Percentiles rank a stretch among this genome's conserved stretches.
These are phyloP conservation scores for Drosophila mulleri DNA, from an alignment of 2,888 invertebrate species.

Conservation along the genomic window DNA sequence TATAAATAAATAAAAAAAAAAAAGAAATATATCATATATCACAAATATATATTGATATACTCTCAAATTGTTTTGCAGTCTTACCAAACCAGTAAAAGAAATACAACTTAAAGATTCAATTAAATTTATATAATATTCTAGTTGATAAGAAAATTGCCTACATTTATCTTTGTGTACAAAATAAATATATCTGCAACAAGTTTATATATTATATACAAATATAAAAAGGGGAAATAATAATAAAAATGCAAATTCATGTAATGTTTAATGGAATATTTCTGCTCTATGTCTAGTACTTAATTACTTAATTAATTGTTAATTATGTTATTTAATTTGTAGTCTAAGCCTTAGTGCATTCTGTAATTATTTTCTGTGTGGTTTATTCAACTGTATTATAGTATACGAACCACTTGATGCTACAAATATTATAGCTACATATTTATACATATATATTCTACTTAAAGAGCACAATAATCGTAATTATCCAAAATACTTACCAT, in stretches of 20 bases:
- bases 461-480: slow-evolving; percentile 62
- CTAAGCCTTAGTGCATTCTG: slow-evolving; percentile 54
- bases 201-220: slow-evolving; percentile 1
- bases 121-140: slow-evolving; percentile 8
- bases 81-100: slow-evolving; percentile 47
- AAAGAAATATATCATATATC: slow-evolving; percentile 7
- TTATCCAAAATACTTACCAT: slow-evolving; percentile 30
- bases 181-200: slow-evolving; percentile 32
- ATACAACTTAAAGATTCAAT: slow-evolving; percentile 10
- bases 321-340: slow-evolving; percentile 66
- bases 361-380: slow-evolving; percentile 40
- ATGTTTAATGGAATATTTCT: slow-evolving; percentile 22
- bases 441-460: slow-evolving; percentile 40
- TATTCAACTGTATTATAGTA: slow-evolving; percentile 46
- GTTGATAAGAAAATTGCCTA: slow-evolving; percentile 1
- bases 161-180: slow-evolving; percentile 31
- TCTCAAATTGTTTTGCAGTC: slow-evolving; percentile 47
- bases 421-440: slow-evolving; percentile 23
- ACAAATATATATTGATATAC: slow-evolving; percentile 22
- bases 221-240: neutral
- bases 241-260: slow-evolving; percentile 1
- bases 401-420: slow-evolving; percentile 38
- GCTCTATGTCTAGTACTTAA: slow-evolving; percentile 21
- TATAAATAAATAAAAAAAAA: neutral
- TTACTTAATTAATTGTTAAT: slow-evolving; percentile 63